phyloP scores from a whole-genome alignment of 2,888 invertebrate species.

The Tetanocera ferruginea region DNA sequence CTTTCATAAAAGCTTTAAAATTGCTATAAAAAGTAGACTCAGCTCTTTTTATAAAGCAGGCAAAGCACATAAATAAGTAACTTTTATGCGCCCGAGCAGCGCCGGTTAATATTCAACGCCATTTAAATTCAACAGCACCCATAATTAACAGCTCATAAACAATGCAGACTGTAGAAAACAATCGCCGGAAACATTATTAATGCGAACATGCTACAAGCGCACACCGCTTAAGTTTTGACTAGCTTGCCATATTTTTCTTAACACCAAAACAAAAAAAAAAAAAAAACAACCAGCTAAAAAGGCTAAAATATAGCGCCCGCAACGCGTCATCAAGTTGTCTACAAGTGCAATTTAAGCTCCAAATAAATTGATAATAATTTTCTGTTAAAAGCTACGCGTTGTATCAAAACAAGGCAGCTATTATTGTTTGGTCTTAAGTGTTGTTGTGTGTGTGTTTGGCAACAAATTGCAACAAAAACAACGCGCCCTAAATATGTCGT shows the following conservation, averaged over 20 bases:
- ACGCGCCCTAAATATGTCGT: slow-evolving; percentile 21
- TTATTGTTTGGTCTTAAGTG: neutral
- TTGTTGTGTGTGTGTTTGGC: neutral
- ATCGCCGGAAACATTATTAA: neutral
- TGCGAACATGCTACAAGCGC: neutral
- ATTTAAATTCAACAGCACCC: neutral
- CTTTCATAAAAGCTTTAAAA: no score
- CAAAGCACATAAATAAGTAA: no score
- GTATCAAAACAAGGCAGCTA: neutral
- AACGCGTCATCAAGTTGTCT: slow-evolving; percentile 14
- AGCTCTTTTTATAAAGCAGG: no score
- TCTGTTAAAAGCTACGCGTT: neutral
- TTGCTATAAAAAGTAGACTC: no score
- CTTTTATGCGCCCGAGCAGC: no score
- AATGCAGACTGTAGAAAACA: neutral
- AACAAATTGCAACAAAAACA: slow-evolving; percentile 2
- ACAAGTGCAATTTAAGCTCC: slow-evolving; percentile 15
- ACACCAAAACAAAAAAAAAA: no score
- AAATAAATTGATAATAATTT: neutral
- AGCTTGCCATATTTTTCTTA: no score
- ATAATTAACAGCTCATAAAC: slow-evolving; percentile 6
- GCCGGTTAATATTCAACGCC: no score
- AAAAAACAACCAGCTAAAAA: no score
- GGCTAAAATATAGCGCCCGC: neutral
- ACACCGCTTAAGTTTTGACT: no score